Conservation (phyloP, 1,140 invertebrate species). For the Lycorma delicatula region DNA sequence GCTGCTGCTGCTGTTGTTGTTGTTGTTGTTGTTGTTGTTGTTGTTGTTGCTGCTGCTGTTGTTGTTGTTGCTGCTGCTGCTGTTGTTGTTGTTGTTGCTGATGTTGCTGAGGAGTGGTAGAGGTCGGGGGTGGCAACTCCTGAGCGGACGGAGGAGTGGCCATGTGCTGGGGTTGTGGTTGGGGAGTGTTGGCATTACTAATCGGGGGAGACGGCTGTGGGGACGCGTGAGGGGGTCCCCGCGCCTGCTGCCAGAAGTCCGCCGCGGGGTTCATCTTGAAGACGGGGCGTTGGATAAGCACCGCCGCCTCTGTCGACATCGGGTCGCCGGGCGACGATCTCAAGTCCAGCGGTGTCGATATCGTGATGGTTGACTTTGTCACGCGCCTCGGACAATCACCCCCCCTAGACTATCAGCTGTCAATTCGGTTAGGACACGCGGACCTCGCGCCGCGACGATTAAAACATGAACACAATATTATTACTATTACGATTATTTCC, state of each 20-base stretch:
- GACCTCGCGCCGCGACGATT: background rate
- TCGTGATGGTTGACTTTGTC: slow-evolving; percentile 22
- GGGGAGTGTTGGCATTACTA: slow-evolving; percentile 17
- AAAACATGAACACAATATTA: slow-evolving; percentile 9
- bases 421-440: slow-evolving; percentile 9
- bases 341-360: slow-evolving; percentile 32
- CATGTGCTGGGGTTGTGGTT: slow-evolving; percentile 12
- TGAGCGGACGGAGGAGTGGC: slow-evolving; percentile 19
- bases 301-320: slow-evolving; percentile 29
- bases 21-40: slow-evolving; percentile 11
- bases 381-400: slow-evolving; percentile 1
- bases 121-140: slow-evolving; percentile 22
- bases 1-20: slow-evolving; percentile 6
- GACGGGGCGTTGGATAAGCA: slow-evolving; percentile 32
- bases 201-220: slow-evolving; percentile 16
- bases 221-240: slow-evolving; percentile 23
- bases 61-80: slow-evolving; percentile 15
- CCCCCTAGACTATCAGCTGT: background rate
- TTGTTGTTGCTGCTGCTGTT: slow-evolving; percentile 13
- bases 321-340: slow-evolving; percentile 27
- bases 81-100: slow-evolving; percentile 17
- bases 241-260: slow-evolving; percentile 29
- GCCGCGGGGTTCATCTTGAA: slow-evolving; percentile 33
- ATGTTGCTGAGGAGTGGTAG: slow-evolving; percentile 14
- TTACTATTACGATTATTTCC: background rate